Base-by-base conservation (phyloP, 1,140 invertebrate genomes). In the Sitobion miscanthi region DNA sequence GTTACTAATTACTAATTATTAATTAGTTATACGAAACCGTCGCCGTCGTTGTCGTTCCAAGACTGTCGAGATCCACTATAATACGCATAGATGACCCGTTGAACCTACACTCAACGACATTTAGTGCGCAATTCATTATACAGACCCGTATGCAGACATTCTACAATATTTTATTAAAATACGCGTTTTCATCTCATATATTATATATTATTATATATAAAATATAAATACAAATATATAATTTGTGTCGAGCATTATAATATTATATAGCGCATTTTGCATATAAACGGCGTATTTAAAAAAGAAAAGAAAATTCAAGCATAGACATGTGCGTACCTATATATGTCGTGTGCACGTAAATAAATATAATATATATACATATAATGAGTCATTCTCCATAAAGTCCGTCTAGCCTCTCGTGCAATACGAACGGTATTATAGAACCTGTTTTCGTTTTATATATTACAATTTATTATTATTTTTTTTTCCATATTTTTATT, bases 391-490 rank as follows among this genome's bases (percentile, higher is more conserved):
- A 93, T 93, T 52, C 45, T 85, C 54, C 89, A 90, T 69, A 90
- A 90, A 85, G 82, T 93, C 91, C 52, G 91, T 93, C 91, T 93
- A 93, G 91, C 49, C 91, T 93, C 82, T 85, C 82, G 21, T 25
- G 91, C 35, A 57, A 57, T 90, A 54, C n/a, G 38, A 57, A 90
- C 77, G 91, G 82, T 93, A 85, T 47, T 90, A 54, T 47, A 86
- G 91, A 93, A 93, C 91, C 91, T 86, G 91, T 93, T 93, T 93
- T 91, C 49, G 35, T 92, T 85, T 85, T 85, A 86, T 54, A 83
- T 45, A 86, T 45, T 92, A 92, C 90, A 82, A 91, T 82, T 54
- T 93, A 93, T 93, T 93, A 82, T 91, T 77, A 49, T 45, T 91
- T n/a, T 52, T 23, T 83, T 47, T 91, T 92, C 42, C 77, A 83